Base-by-base conservation (phyloP, 2,797 vertebrate genomes). In the Pseudocheirus occidentalis region DNA sequence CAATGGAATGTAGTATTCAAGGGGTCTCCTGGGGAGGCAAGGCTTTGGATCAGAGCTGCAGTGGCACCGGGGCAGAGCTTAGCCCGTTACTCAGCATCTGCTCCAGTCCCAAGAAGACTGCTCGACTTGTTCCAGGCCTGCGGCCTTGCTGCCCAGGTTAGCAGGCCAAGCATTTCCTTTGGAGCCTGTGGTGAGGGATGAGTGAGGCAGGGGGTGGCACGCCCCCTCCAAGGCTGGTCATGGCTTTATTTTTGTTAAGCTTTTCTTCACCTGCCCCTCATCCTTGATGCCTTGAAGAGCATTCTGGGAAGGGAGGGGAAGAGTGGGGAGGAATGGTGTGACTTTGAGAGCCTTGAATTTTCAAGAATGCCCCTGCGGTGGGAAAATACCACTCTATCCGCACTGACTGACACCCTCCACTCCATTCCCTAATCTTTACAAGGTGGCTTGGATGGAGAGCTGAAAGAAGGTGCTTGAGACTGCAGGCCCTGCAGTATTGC, bases 161-260 rank as follows among this genome's bases (percentile, higher is more conserved):
- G 92, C 3, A 1, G 9, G 55, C 57, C 73, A 95, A 91, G 14
- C 27, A 21, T 56, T 96, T 97, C 62, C 24, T 57, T 93, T 66
- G 1, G 0, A 97, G 96, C 94, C 95, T 97, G 94, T 97, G 98
- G 94, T 96, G 53, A 95, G 95, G 96, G 94, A 87, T 93, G 93
- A 97, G 93, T 97, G 95, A 97, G 96, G 95, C 96, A 95, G 94
- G 92, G 95, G 95, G 93, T 94, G 97, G 97, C 94, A 93, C 95
- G 96, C 97, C 92, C 81, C 92, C 55, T 96, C 97, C 97, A 59
- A 94, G 94, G 95, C 95, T 95, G 90, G 62, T 91, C 55, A 3
- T n/a, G 97, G 96, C 94, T 96, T 90, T 96, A 34, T 94, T 28
- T 96, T 2, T 46, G 24, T 1, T 59, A 50, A 59, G 18, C 4